Evolutionary conservation across 1,140 invertebrate species (phyloP), one percentile per base, ranked within the genome.

Genomic region (Papilio machaon): DNA sequence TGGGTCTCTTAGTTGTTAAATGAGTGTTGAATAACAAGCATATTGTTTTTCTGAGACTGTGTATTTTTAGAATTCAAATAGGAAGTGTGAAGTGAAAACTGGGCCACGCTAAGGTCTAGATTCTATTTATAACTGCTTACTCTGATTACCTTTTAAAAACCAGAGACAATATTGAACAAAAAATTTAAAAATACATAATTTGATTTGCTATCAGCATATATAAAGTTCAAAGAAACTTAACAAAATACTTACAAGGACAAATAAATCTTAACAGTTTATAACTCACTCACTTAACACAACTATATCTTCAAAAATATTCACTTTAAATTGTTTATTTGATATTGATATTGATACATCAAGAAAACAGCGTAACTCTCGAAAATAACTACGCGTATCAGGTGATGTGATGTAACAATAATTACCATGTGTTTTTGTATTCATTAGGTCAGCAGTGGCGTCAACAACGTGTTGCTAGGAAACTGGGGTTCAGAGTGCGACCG

Each of bases 381-480:
- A 88, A 89, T 89, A 87, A 80, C 80, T 85, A 85, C 85, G 84
- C 86, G 86, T 88, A 85, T 81, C 81, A 83, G 86, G 87, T 64
- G 81, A 82, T 89, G 87, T 94, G 92, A 93, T 93, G 91, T 92
- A 94, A 94, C 89, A 90, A 86, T 88, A 86, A 88, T 89, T 89
- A 90, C 89, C 90, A 91, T 91, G 90, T 92, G 92, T 93, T 91
- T 90, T 93, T 92, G 91, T 92, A 87, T 92, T 93, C 90, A 94
- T 92, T 88, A 87, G 90, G 89, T 92, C 90, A 92, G 86, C 87
- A 89, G 89, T 91, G 84, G 91, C 89, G 89, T 94, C 93, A 94
- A 94, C 93, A 92, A 88, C 90, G 88, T 91, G 92, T 94, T 94
- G 93, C 93, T 94, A 94, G 92, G 93, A 94, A 91, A 94, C 93